Evolutionary conservation across 2,797 vertebrate genomes (phyloP), one percentile per base, ranked within the genome.

Genomic region (Nyctibius grandis): DNA sequence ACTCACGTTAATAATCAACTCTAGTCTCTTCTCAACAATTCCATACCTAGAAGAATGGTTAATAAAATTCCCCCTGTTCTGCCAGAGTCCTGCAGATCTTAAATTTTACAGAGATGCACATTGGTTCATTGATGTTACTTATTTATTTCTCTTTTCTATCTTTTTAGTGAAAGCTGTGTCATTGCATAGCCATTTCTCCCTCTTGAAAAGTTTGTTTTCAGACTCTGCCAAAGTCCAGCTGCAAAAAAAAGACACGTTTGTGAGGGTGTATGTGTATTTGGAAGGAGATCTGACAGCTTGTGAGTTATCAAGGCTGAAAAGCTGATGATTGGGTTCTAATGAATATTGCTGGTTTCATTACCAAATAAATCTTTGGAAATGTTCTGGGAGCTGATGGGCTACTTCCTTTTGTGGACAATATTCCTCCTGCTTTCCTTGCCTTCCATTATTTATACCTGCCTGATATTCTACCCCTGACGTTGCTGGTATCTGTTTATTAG

Each of bases 381-480:
- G 21, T 87, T 82, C 51, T 54, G 12, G 38, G 53, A 90, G 12
- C 31, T 76, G 70, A 76, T 19, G 16, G 50, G 50, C 5, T 89
- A 59, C 38, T 79, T 89, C 42, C 57, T 96, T 78, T 60, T 78
- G 45, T 50, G 51, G 42, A 86, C 23, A 67, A 5, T 40, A 45
- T 74, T 91, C 18, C 13, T 76, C 21, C 42, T 59, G 21, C 22
- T 73, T 95, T 84, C 47, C 69, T 63, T 60, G 13, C 9, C 36
- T 89, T 94, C 83, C 28, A 73, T 88, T 69, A 88, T 95, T 94
- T 96, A 77, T 76, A 78, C 11, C 34, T 85, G 53, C 8, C 50
- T 59, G 22, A 61, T 60, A 68, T 18, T 82, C 34, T 25, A 91
- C 6, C 13, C 61, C 15, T 89, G 72, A 67, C 42, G 9, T 85